A percentile compares a stretch with the other conserved stretches of the same genome.
phyloP scores from a whole-genome alignment of 2,113 vertebrate species.

The Donacobius atricapilla region DNA sequence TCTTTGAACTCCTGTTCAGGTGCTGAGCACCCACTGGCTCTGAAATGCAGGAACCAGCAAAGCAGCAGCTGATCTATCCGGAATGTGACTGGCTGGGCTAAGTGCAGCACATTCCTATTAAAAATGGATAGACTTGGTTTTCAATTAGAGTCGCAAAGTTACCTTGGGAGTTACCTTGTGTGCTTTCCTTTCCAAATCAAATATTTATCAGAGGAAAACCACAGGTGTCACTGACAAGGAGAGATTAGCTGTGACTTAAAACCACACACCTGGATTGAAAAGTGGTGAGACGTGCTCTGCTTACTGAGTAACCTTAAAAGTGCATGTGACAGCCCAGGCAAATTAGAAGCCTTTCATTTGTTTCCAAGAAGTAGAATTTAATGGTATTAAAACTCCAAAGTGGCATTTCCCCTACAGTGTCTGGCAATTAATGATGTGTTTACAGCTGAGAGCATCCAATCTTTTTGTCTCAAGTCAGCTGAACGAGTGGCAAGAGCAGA shows the following conservation, averaged over 20 bases:
- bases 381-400: neutral
- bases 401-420: neutral
- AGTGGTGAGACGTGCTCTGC: neutral
- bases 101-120: constrained; percentile 40
- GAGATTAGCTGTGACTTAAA: constrained; percentile 38
- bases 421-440: neutral
- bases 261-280: neutral
- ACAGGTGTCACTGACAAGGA: constrained; percentile 31
- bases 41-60: neutral
- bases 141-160: constrained; percentile 37
- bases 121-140: constrained; percentile 57
- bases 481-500: neutral
- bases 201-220: constrained; percentile 67
- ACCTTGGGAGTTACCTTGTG: constrained; percentile 19
- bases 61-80: neutral
- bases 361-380: neutral
- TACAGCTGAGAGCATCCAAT: neutral
- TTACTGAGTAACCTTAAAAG: neutral
- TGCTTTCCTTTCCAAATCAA: constrained; percentile 68
- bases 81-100: neutral
- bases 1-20: neutral
- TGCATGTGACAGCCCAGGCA: neutral
- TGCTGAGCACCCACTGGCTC: neutral
- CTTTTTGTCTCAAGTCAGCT: neutral
- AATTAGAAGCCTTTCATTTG: neutral